These are phyloP conservation scores for Clarias gariepinus DNA, from an alignment of 2,113 vertebrate genomes.

Conservation along the genomic window DNA sequence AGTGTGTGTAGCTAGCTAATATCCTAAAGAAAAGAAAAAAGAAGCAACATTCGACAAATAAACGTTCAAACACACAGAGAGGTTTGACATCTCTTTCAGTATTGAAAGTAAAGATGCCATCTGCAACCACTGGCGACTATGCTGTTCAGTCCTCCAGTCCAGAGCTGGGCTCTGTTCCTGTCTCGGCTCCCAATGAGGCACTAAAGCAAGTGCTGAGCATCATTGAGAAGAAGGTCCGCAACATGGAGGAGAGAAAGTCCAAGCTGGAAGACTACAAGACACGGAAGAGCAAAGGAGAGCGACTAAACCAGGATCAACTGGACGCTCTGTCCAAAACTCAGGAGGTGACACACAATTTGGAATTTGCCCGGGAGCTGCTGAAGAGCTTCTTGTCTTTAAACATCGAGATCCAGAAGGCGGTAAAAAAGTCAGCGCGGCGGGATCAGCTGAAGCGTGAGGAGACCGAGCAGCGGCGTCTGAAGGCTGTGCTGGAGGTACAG, in stretches of 20 bases:
- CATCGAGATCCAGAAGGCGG: conserved; percentile 96
- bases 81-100: conserved; percentile 43
- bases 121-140: conserved; percentile 86
- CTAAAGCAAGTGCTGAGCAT: conserved; percentile 92
- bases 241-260: conserved; percentile 97
- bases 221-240: conserved; percentile 95
- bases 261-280: conserved; percentile 96
- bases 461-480: conserved; percentile 88
- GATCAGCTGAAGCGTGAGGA: conserved; percentile 95
- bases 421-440: conserved; percentile 89
- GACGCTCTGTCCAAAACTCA: conserved; percentile 93
- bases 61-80: conserved; percentile 14
- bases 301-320: conserved; percentile 94
- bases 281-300: conserved; percentile 89
- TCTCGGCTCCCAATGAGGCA: conserved; percentile 81
- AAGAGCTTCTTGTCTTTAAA: conserved; percentile 90
- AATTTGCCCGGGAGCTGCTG: conserved; percentile 96
- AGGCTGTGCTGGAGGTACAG: conserved; percentile 91
- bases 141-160: conserved; percentile 72
- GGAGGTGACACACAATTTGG: conserved; percentile 93
- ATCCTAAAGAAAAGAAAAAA: not conserved
- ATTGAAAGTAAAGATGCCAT: conserved; percentile 81
- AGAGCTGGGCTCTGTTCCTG: conserved; percentile 67
- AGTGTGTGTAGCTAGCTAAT: conserved; percentile 4
- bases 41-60: not conserved